phyloP scores from a whole-genome alignment of 2,888 invertebrate genomes.

The Caenorhabditis imperialis region DNA sequence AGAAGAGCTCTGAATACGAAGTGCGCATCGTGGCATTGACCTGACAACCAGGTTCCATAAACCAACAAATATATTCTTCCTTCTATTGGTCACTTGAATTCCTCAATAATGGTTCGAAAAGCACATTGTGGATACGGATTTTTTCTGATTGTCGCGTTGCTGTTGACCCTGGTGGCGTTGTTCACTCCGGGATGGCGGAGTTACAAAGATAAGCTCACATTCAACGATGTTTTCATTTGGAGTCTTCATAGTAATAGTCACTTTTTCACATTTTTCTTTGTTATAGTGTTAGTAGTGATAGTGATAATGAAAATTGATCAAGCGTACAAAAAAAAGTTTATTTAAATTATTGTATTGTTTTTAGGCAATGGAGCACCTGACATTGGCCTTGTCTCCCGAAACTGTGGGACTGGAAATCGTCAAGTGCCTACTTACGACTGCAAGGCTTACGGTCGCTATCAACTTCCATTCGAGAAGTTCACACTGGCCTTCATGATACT shows the following conservation, averaged over 20 bases:
- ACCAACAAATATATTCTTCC: no score
- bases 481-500: constrained; percentile 66
- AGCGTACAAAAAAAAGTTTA: no score
- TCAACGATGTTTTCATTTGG: constrained; percentile 28
- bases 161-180: constrained; percentile 65
- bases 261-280: no score
- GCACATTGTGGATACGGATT: constrained; percentile 56
- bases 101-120: constrained; percentile 36
- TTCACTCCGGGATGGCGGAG: constrained; percentile 74
- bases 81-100: neutral
- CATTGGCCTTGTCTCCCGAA: constrained; percentile 66
- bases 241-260: no score
- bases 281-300: no score
- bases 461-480: constrained; percentile 59
- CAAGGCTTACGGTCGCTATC: constrained; percentile 57
- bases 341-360: no score
- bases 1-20: no score
- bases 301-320: no score
- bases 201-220: constrained; percentile 54
- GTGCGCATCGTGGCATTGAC: no score
- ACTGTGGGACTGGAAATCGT: constrained; percentile 64
- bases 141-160: constrained; percentile 60
- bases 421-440: constrained; percentile 64
- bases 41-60: no score
- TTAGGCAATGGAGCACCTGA: constrained; percentile 62